Evolutionary conservation across 2,113 vertebrate species (phyloP), one percentile per base, ranked within the genome.

Genomic region (Actinemys pallida): DNA sequence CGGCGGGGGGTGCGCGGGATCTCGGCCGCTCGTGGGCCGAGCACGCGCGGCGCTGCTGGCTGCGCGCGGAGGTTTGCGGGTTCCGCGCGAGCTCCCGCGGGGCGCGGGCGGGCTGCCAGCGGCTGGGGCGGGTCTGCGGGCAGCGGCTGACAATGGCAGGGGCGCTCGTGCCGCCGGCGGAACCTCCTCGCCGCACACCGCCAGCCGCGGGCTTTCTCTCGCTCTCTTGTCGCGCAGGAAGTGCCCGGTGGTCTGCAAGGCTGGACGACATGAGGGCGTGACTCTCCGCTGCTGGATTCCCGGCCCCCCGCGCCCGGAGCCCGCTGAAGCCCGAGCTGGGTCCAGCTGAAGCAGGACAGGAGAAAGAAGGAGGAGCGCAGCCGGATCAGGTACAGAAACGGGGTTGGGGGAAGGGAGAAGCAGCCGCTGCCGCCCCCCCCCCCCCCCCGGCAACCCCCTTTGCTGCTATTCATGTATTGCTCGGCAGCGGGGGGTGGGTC

Each of bases 321-420:
- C 92, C 50, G 65, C 65, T 83, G 91, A 53, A 94, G 88, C 82
- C 93, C 92, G 79, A 0, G 0, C 89, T 91, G 83, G 93, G 93
- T 84, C 65, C 79, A 80, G 92, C 95, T 93, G 91, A 83, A 95
- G 84, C 88, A 83, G 5, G 95, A 50, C 57, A 95, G 93, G 87
- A 49, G 39, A 47, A 45, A 24, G 31, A 95, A 3, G 20, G 75
- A 94, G 91, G 62, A 97, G 93, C 90, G 93, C 93, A 94, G 95
- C 87, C 86, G 92, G 92, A 93, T 97, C 97, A 97, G 97, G 97
- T 98, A 97, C 83, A 22, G 86, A 86, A 50, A 31, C 0, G 47
- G 76, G 31, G 88, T 13, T 22, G 4, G 49, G 53, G 24, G 22
- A 3, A 4, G 53, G 14, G 14, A 31, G 35, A 39, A 39, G n/a